These are phyloP conservation scores for Globia sparganii DNA, from an alignment of 2,888 invertebrate genomes.

Conservation along the genomic window DNA sequence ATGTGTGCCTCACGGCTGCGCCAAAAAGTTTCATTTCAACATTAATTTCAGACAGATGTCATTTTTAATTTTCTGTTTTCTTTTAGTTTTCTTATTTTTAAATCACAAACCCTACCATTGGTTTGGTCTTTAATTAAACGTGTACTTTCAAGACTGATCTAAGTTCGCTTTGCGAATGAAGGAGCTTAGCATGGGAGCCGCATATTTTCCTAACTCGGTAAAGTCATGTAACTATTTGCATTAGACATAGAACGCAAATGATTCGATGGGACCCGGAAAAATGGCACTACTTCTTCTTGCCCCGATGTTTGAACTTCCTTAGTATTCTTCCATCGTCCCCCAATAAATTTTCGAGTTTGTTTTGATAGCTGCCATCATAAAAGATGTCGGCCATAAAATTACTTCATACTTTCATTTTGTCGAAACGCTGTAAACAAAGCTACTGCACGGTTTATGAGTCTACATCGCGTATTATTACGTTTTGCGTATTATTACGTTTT, in stretches of 20 bases:
- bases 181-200: background rate
- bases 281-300: background rate
- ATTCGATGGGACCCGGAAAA: background rate
- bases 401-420: slow-evolving; percentile 69
- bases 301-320: slow-evolving; percentile 11
- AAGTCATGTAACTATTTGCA: slow-evolving; percentile 23
- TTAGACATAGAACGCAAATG: slow-evolving; percentile 18
- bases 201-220: background rate
- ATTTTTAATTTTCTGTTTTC: background rate
- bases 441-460: slow-evolving; percentile 69
- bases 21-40: background rate
- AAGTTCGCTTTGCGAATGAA: background rate
- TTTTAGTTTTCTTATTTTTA: too few species aligned
- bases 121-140: background rate
- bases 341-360: slow-evolving; percentile 54
- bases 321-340: slow-evolving; percentile 37
- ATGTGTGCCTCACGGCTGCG: background rate
- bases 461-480: slow-evolving; percentile 70
- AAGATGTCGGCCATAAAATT: slow-evolving; percentile 63
- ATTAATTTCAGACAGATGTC: too few species aligned
- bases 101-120: background rate
- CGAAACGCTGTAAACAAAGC: slow-evolving; percentile 69
- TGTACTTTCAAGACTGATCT: too few species aligned
- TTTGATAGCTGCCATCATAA: slow-evolving; percentile 60
- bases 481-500: slow-evolving; percentile 71